A percentile compares a stretch with the other conserved stretches of the same genome.
Conservation (phyloP, 1,140 invertebrate species). For the Doryteuthis pealeii region DNA sequence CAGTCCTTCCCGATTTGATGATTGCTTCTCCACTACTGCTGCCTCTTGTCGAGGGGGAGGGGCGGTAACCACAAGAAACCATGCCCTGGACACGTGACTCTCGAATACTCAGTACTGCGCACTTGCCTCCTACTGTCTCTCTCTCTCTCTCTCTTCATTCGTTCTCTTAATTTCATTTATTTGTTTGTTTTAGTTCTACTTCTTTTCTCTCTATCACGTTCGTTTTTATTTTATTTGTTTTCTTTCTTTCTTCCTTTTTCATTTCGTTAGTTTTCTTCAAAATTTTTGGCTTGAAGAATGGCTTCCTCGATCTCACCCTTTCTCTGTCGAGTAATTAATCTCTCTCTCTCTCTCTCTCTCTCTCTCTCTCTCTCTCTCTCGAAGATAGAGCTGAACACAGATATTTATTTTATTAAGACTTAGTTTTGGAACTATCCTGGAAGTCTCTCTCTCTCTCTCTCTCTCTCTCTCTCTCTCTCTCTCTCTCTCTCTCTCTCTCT, state of each 20-base stretch:
- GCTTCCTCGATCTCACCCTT: not conserved
- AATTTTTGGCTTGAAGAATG: too few species aligned
- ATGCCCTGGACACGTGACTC: not conserved
- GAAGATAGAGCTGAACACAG: too few species aligned
- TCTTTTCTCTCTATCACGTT: not conserved
- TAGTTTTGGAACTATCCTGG: too few species aligned
- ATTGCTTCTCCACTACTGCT: constrained; percentile 1
- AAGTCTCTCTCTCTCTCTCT: too few species aligned
- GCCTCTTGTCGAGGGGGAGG: not conserved
- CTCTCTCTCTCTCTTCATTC: constrained; percentile 10
- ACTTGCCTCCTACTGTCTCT: not conserved
- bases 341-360: not conserved
- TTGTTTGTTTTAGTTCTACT: not conserved
- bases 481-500: too few species aligned
- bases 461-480: too few species aligned
- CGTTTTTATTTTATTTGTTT: not conserved
- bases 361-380: not conserved
- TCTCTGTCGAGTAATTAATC: not conserved
- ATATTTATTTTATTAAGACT: too few species aligned
- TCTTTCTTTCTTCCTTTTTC: too few species aligned
- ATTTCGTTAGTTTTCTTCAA: too few species aligned
- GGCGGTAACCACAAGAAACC: not conserved
- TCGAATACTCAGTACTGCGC: not conserved
- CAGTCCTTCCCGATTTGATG: not conserved
- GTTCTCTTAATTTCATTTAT: not conserved